Evolutionary conservation across 1,140 invertebrate genomes (phyloP).

Genomic region (Phortica variegata): DNA sequence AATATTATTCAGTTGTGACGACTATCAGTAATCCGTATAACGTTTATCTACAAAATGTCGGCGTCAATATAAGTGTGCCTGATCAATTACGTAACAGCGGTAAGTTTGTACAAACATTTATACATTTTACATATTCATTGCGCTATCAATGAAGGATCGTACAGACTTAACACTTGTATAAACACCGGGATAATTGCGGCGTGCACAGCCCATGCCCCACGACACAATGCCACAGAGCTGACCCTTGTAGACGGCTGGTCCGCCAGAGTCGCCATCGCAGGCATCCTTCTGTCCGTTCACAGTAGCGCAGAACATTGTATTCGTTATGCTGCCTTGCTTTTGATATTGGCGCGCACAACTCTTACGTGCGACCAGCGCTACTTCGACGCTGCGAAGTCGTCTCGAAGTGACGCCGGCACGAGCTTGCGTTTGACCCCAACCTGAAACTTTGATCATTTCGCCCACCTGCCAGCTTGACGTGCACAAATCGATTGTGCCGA

Average conservation of each 20-base stretch:
- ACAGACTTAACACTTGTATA: constrained; percentile 60
- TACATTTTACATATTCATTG: constrained; percentile 22
- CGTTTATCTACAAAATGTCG: constrained; percentile 49
- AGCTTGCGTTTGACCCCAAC: constrained; percentile 33
- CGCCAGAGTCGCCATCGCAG: constrained; percentile 63
- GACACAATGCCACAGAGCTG: constrained; percentile 63
- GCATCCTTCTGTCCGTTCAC: constrained; percentile 35
- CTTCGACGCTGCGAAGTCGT: constrained; percentile 40
- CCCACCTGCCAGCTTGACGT: constrained; percentile 27
- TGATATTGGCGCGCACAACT: constrained; percentile 33
- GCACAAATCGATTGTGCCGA: constrained; percentile 35
- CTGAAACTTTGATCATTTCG: constrained; percentile 39
- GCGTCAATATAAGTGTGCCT: constrained; percentile 47
- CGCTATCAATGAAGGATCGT: constrained; percentile 44
- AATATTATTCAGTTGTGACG: constrained; percentile 47
- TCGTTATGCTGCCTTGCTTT: constrained; percentile 27
- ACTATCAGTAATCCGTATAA: constrained; percentile 49
- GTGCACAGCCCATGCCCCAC: constrained; percentile 61
- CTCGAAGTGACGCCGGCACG: constrained; percentile 20
- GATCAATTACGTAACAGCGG: constrained; percentile 38
- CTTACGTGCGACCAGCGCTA: constrained; percentile 28
- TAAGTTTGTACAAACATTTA: constrained; percentile 26
- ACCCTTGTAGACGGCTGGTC: constrained; percentile 62
- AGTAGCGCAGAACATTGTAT: constrained; percentile 44
- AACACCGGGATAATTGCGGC: constrained; percentile 58